phyloP scores from a whole-genome alignment of 2,888 invertebrate species.

The Nebria brevicollis region DNA sequence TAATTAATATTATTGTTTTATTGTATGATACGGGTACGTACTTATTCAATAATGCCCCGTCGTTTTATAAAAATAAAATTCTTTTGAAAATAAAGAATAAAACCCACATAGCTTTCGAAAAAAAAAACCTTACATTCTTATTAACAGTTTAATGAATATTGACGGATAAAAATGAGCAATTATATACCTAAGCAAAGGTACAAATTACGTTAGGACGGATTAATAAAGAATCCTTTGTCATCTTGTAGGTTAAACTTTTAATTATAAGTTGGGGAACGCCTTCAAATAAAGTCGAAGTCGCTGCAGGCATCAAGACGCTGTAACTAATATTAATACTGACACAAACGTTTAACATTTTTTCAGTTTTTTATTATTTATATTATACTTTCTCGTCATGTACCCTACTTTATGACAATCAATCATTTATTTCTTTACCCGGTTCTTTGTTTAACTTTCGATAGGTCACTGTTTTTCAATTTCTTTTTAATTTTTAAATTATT shows the following conservation, averaged over 20 bases:
- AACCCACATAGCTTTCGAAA: not conserved
- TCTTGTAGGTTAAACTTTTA: conserved; percentile 1
- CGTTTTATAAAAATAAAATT: not conserved
- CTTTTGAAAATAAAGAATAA: not conserved
- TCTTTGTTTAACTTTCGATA: not conserved
- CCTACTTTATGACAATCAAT: conserved; percentile 15
- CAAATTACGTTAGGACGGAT: not conserved
- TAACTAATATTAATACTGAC: conserved; percentile 12
- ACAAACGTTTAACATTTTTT: conserved; percentile 1
- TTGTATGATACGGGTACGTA: no score
- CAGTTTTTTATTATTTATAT: not conserved
- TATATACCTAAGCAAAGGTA: not conserved
- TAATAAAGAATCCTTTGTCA: conserved; percentile 1
- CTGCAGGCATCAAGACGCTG: not conserved
- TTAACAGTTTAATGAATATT: not conserved
- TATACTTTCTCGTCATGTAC: conserved; percentile 12
- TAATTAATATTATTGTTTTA: no score
- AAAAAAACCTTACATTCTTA: not conserved
- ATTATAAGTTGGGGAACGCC: conserved; percentile 1
- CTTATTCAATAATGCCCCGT: no score
- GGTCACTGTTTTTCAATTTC: not conserved
- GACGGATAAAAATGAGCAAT: not conserved
- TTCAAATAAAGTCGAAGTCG: not conserved
- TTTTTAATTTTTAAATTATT: no score
- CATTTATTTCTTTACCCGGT: not conserved